Evolutionary conservation across 2,113 vertebrate species (phyloP), one percentile per base, ranked within the genome.

Genomic region (Ptilonorhynchus violaceus): DNA sequence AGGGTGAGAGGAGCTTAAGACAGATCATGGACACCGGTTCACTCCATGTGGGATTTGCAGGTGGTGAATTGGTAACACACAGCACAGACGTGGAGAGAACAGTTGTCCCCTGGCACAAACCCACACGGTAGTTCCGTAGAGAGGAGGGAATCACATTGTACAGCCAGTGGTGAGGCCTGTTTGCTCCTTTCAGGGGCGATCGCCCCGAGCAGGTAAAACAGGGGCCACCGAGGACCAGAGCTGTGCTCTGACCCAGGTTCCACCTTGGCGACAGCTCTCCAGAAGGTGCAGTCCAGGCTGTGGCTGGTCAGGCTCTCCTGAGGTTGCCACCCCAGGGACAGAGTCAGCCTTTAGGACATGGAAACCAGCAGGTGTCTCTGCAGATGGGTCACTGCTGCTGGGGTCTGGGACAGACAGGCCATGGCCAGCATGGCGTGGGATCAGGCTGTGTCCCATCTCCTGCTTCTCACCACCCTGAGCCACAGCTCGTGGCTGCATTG

Each of bases 351-450:
- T 81, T 35, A 12, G 46, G 37, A 56, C 2, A 2, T 49, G 49
- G 66, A 93, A 90, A 20, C 6, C 56, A 63, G 59, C 21, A 64
- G 47, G 31, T 24, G 31, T 46, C 58, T 39, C 9, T 82, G 81
- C 44, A 0, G 1, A 44, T 63, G 73, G 16, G 47, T 74, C 59
- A 11, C 33, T n/a, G 39, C 20, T 76, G 10, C 52, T 22, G 33
- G 20, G 59, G 3, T 20, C 59, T 77, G 47, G 33, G 31, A 70
- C 52, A 37, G 46, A 5, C 1, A 10, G 35, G 35, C 24, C n/a
- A 22, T 2, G 2, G n/a, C 37, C 89, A 66, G 35, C 0, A 0
- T 31, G 15, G 2, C 33, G 5, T 11, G 52, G 21, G 4, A 37
- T 27, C 33, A 35, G 25, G 0, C 39, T 21, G 5, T 72, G 58